Evolutionary conservation across 2,113 vertebrate species (phyloP), one percentile per base, ranked within the genome.

Genomic region (Passer domesticus): DNA sequence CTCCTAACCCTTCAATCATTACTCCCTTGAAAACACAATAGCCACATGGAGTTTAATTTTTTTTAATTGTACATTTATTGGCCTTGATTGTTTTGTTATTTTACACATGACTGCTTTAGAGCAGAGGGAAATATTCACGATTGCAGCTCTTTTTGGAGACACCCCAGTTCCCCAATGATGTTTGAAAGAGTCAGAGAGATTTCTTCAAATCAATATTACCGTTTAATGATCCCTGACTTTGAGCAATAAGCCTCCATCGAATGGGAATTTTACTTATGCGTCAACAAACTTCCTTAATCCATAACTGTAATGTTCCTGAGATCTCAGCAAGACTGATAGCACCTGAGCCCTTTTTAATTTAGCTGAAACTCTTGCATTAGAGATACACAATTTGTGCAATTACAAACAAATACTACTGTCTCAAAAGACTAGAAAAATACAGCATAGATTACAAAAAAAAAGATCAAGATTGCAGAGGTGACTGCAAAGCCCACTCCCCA

Each of bases 261-360:
- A 43, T 2, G 27, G 10, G 5, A 60, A 43, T 39, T 78, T 81
- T 27, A 50, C 35, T 59, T 24, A 66, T 0, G 0, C 43, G 28
- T 43, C n/a, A 85, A 75, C 35, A 59, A 52, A 58, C 58, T 80
- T 83, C 28, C 24, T 58, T 90, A 83, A 79, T 60, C 31, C n/a
- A 28, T 46, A 87, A 41, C 25, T 53, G 13, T 37, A 17, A 33
- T 30, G n/a, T 31, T 83, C n/a, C 30, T 37, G 49, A 83, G 27
- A 59, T 41, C 24, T 83, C 46, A 69, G 14, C 6, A 83, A 78
- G 50, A 59, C 2, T 84, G 39, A 55, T 50, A 67, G 27, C 39
- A 79, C 19, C 18, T 39, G 33, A 87, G 13, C 16, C 24, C 30
- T 72, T 77, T 50, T 30, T 14, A 70, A 35, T 56, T 82, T 87